A percentile compares a stretch with the other conserved stretches of the same genome.
Conservation (phyloP, 2,113 vertebrate species). For the Tauraco erythrolophus region DNA sequence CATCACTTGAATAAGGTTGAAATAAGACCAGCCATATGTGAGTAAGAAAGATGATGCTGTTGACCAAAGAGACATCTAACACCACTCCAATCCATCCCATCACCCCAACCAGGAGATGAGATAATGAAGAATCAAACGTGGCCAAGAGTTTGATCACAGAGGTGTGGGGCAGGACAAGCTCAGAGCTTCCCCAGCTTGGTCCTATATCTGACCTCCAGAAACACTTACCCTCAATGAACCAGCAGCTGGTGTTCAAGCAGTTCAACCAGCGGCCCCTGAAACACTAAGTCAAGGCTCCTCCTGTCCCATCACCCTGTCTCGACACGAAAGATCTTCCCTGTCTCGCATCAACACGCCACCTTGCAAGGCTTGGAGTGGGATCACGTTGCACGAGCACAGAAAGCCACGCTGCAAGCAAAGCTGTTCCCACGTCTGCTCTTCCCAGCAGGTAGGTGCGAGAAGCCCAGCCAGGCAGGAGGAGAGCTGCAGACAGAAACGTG, state of each 20-base stretch:
- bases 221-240: accelerated
- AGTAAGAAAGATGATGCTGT: background rate
- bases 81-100: background rate
- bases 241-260: background rate
- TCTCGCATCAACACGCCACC: background rate
- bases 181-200: accelerated
- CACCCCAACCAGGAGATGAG: background rate
- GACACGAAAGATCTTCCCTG: background rate
- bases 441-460: background rate
- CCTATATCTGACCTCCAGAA: background rate
- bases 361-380: accelerated
- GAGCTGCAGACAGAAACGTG: background rate
- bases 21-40: accelerated
- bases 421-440: background rate
- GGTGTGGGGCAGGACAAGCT: background rate
- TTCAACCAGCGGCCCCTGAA: background rate
- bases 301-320: background rate
- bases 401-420: background rate
- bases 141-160: background rate
- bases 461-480: background rate
- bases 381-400: background rate
- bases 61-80: background rate
- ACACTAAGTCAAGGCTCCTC: background rate
- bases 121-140: accelerated
- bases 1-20: background rate